These are phyloP conservation scores for Agriotes lineatus DNA, from an alignment of 2,888 invertebrate species.

Conservation along the genomic window DNA sequence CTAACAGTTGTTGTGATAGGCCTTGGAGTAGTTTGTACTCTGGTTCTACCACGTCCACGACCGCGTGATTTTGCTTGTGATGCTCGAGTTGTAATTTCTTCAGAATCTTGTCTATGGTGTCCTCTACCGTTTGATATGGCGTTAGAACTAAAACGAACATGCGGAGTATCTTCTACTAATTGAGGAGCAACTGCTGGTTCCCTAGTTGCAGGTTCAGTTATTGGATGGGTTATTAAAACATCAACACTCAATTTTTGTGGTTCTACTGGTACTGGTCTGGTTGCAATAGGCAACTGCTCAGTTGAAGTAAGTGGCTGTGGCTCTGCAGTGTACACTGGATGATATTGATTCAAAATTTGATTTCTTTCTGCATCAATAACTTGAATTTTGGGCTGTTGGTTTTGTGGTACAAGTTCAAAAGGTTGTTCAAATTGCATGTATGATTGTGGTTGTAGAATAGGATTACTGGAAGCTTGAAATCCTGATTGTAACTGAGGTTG, in stretches of 20 bases:
- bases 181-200: slow-evolving; percentile 43
- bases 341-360: slow-evolving; percentile 1
- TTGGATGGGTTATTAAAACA: slow-evolving; percentile 52
- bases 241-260: slow-evolving; percentile 49
- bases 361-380: not conserved
- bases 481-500: slow-evolving; percentile 24
- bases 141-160: slow-evolving; percentile 47
- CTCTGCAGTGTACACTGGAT: not conserved
- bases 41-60: slow-evolving; percentile 53
- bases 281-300: slow-evolving; percentile 11
- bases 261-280: slow-evolving; percentile 1
- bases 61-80: slow-evolving; percentile 36
- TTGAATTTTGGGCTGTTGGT: not conserved
- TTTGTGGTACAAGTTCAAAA: not conserved
- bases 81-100: slow-evolving; percentile 45
- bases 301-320: slow-evolving; percentile 10
- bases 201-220: slow-evolving; percentile 20
- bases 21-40: slow-evolving; percentile 45
- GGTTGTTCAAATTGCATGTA: slow-evolving; percentile 55
- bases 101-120: slow-evolving; percentile 47
- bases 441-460: slow-evolving; percentile 48
- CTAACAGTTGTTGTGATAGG: slow-evolving; percentile 50
- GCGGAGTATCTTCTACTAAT: slow-evolving; percentile 41
- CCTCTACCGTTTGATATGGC: slow-evolving; percentile 49
- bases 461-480: slow-evolving; percentile 22